phyloP scores from a whole-genome alignment of 1,140 invertebrate species.

The Bombus fervidus region DNA sequence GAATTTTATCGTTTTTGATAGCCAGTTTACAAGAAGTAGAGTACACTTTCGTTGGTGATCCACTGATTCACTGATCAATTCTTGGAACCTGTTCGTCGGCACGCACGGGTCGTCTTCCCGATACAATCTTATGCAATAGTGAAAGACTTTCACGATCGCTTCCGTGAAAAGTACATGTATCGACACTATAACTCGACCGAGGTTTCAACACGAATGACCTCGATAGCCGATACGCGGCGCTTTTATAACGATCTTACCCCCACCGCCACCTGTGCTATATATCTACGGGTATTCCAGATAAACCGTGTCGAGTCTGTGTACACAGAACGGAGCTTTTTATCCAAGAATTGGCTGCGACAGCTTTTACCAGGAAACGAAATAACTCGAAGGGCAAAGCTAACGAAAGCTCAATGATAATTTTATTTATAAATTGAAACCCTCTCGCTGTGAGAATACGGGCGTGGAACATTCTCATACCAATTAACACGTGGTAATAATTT shows the following conservation, averaged over 20 bases:
- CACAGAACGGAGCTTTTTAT: conserved; percentile 45
- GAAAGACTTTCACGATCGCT: conserved; percentile 2
- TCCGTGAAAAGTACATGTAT: not conserved
- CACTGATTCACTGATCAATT: conserved; percentile 31
- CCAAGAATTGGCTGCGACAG: conserved; percentile 5
- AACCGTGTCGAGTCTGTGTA: conserved; percentile 10
- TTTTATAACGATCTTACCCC: conserved; percentile 48
- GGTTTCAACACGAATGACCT: conserved; percentile 37
- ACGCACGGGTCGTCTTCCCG: not conserved
- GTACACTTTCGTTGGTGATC: not conserved
- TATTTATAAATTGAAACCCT: not conserved
- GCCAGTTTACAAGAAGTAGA: conserved; percentile 1
- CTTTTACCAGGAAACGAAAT: conserved; percentile 49
- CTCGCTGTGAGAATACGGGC: too few relatives aligned
- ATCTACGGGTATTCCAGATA: conserved; percentile 49
- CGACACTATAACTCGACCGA: not conserved
- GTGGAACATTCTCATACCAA: not conserved
- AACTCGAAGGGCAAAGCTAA: not conserved
- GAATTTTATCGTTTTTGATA: conserved; percentile 36
- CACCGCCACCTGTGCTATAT: not conserved
- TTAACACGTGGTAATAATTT: not conserved
- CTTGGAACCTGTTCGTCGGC: not conserved
- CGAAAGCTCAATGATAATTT: conserved; percentile 6
- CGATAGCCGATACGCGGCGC: not conserved
- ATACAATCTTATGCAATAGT: conserved; percentile 42